Conservation (phyloP, 2,113 vertebrate species). For the Elephas maximus region DNA sequence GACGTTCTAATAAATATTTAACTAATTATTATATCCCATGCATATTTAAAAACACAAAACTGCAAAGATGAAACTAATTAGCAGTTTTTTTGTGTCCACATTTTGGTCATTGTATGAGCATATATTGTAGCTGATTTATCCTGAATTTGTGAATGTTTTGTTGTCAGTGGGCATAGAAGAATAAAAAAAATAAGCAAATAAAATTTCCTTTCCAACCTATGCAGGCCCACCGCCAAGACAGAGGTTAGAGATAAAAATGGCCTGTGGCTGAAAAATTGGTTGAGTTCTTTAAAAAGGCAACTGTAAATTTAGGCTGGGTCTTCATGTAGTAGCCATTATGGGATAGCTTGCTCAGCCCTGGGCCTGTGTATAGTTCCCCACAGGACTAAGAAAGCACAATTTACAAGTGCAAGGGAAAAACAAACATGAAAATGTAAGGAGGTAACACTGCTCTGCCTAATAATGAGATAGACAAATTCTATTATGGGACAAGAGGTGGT, state of each 20-base stretch:
- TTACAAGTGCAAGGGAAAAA: neutral
- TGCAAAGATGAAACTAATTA: neutral
- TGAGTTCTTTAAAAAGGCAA: neutral
- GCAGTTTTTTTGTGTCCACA: neutral
- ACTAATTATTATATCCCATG: neutral
- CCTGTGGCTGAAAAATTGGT: neutral
- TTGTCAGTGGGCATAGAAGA: neutral
- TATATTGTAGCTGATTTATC: neutral
- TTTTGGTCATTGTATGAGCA: neutral
- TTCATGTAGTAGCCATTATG: neutral
- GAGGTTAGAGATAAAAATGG: neutral
- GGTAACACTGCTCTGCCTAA: neutral
- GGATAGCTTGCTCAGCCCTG: neutral
- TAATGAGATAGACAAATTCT: neutral
- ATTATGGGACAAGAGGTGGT: neutral
- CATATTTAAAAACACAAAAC: slow-evolving; percentile 7
- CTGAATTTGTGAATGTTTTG: neutral
- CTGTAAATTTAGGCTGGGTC: neutral
- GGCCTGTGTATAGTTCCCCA: neutral
- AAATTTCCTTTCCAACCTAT: neutral
- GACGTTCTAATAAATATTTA: neutral
- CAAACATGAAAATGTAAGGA: neutral
- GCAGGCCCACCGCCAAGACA: neutral
- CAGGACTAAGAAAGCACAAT: neutral
- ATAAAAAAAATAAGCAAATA: neutral